Base-by-base conservation (phyloP, 1,140 invertebrate genomes). In the Coboldia fuscipes region DNA sequence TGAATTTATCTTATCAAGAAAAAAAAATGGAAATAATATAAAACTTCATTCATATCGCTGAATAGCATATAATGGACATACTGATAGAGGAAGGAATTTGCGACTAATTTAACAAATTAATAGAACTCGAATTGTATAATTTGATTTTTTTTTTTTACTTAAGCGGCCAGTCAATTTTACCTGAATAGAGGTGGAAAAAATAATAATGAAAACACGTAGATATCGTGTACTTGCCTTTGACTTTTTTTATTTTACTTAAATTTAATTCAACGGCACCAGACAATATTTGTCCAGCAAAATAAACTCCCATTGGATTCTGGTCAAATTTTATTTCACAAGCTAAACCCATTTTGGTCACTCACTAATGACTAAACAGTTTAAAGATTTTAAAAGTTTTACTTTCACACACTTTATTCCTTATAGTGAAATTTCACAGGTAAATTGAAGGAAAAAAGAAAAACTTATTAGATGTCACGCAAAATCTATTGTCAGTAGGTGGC, bases 241-340 rank as follows among this genome's bases (percentile, higher is more conserved):
- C 57, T 43, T 60, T 63, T 43, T 63, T 64, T 0, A 61, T 50
- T 21, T 56, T 54, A 36, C 61, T 56, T 20, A 56, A 47, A 16
- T 48, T 47, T 22, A 65, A 39, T 22, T 62, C 46, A 2, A 63
- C 53, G 37, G 51, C 53, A 5, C 64, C 65, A 33, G 58, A 57
- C 9, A 66, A 50, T 7, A 49, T 51, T 42, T 66, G 58, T 15
- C 63, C 63, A 33, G 59, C 57, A 51, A 58, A 66, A 38, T 62
- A 67, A 6, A 62, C 51, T 3, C 46, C 50, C 26, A 52, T 42
- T 3, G 54, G 54, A 50, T 62, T 65, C 34, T 58, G 48, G 32
- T 54, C 62, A 37, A 65, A 61, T 33, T 46, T 45, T 33, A 66
- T 61, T 34, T 49, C 49, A 38, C 62, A 56, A 36, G 50, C 52